Evolutionary conservation across 2,113 vertebrate genomes (phyloP).

Genomic region (Eleginops maclovinus): DNA sequence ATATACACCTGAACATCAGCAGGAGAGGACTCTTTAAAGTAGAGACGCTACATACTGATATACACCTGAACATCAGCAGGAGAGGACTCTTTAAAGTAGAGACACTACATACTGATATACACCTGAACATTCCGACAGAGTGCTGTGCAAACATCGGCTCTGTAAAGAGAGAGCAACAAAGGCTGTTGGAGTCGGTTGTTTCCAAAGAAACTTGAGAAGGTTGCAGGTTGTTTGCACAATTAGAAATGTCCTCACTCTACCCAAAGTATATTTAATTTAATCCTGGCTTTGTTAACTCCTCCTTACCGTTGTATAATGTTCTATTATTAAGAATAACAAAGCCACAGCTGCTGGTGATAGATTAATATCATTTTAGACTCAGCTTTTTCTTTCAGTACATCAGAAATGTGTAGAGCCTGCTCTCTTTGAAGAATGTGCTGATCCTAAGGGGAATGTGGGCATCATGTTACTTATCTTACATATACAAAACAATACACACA

Average conservation of each 20-base stretch:
- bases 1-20: no score
- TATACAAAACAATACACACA: no score
- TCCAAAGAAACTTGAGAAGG: not conserved
- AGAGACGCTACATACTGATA: no score
- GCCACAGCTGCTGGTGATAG: not conserved
- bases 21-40: no score
- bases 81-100: no score
- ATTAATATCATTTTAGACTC: not conserved
- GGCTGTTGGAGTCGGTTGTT: no score
- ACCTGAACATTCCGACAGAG: not conserved
- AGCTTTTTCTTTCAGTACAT: not conserved
- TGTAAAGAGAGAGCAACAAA: not conserved
- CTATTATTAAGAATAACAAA: not conserved
- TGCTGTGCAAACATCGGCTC: not conserved
- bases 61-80: no score
- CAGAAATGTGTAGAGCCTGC: not conserved
- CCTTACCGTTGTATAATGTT: not conserved
- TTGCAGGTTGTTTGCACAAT: not conserved
- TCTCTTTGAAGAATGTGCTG: not conserved
- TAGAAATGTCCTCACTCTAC: no score
- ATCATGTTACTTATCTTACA: no score
- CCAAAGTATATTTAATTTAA: no score
- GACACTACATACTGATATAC: no score
- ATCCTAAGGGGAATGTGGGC: no score
- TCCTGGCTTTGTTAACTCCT: not conserved